Conservation (phyloP, 2,797 vertebrate species). For the Chaetodon trifasciatus region DNA sequence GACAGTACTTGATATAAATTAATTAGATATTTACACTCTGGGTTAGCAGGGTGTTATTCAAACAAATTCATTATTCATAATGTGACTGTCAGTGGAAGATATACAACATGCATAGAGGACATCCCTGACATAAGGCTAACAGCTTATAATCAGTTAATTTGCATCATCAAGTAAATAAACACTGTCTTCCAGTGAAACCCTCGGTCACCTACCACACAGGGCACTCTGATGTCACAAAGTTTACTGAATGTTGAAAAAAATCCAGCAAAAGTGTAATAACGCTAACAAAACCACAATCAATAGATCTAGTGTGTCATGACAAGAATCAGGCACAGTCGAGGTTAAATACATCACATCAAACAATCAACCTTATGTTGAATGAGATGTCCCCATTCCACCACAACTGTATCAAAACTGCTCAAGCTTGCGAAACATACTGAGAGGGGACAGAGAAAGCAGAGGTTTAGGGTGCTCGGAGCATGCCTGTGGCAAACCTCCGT, state of each 20-base stretch:
- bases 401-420: constrained; percentile 61
- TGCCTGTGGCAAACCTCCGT: constrained; percentile 81
- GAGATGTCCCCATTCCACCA: constrained; percentile 71
- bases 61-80: constrained; percentile 73
- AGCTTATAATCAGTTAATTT: background rate
- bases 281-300: constrained; percentile 69
- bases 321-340: constrained; percentile 61
- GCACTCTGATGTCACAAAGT: background rate
- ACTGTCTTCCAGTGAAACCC: background rate
- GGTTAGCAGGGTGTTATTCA: constrained; percentile 70
- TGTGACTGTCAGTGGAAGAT: constrained; percentile 33
- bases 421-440: constrained; percentile 73
- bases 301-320: constrained; percentile 63
- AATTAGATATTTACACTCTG: constrained; percentile 59
- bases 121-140: constrained; percentile 6
- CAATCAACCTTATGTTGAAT: constrained; percentile 75
- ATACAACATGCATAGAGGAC: constrained; percentile 2
- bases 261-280: constrained; percentile 47
- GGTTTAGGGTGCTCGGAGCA: constrained; percentile 72
- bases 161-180: constrained; percentile 5
- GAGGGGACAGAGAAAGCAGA: constrained; percentile 59
- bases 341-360: constrained; percentile 72
- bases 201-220: background rate
- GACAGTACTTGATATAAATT: constrained; percentile 61
- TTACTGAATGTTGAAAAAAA: constrained; percentile 3